phyloP scores from a whole-genome alignment of 2,888 invertebrate genomes.

The Athalia circularis region DNA sequence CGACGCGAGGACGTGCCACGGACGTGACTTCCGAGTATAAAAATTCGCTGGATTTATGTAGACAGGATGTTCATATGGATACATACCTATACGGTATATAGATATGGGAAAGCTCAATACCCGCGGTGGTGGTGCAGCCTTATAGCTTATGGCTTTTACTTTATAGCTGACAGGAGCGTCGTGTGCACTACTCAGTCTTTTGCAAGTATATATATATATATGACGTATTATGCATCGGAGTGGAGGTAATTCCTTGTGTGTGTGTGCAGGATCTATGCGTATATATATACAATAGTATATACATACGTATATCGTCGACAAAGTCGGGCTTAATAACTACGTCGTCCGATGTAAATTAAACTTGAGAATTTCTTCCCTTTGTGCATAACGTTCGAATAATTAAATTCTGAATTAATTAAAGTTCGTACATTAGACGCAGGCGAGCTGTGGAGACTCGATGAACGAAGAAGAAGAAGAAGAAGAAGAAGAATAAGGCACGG shows the following conservation, averaged over 20 bases:
- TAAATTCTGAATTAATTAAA: conserved; percentile 37
- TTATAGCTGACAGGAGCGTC: neutral
- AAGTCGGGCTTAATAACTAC: too few species aligned
- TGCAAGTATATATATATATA: neutral
- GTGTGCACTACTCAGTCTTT: neutral
- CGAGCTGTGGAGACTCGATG: neutral
- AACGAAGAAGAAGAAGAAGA: neutral
- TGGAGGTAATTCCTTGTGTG: neutral
- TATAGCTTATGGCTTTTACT: neutral
- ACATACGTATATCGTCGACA: neutral
- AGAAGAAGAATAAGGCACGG: neutral
- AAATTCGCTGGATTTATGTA: conserved; percentile 36
- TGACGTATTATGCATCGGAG: neutral
- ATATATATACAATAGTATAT: too few species aligned
- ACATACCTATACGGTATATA: neutral
- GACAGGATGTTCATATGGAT: conserved; percentile 23
- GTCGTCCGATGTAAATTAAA: conserved; percentile 32
- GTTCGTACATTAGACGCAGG: conserved; percentile 1
- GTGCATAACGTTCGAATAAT: conserved; percentile 30
- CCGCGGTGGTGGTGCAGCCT: neutral
- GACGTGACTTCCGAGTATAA: conserved; percentile 38
- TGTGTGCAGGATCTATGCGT: neutral
- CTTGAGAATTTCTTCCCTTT: conserved; percentile 28
- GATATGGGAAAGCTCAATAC: conserved; percentile 9
- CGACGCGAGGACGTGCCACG: conserved; percentile 10